Base-by-base conservation (phyloP, 2,888 invertebrate species). In the Athalia circularis region DNA sequence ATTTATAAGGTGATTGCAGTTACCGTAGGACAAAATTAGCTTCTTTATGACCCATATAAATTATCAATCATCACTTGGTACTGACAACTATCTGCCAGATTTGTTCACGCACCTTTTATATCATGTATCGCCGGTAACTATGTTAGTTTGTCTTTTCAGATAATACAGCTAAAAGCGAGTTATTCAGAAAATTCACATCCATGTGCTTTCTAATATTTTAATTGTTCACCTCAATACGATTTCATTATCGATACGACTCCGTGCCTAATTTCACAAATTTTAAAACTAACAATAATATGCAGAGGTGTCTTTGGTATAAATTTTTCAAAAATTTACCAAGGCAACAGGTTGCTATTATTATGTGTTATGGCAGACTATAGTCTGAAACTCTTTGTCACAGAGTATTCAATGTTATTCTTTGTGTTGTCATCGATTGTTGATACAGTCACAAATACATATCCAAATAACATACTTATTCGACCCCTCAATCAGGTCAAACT, bases 361-460 rank as follows among this genome's bases (percentile, higher is more conserved):
- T 68, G 43, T 15, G 13, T 5, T 8, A 48, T 54, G 43, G 48
- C 13, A 13, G 52, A 70, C 59, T 59, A 15, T 59, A 59, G 47
- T 59, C 13, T 59, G 72, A 6, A 57, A 47, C 59, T 72, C 72
- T 72, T 72, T 72, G 72, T 72, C 59, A 72, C 13, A 8, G 29
- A 29, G 47, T 29, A 72, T 47, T 72, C 72, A 59, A 72, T 72
- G 72, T 72, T 72, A 57, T 57, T 72, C 72, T 72, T 72, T 72
- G 72, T 72, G 47, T 9, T 59, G 72, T 47, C 45, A 72, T 72
- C 52, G 72, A 43, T 13, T 4, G 72, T 72, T 59, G 47, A 72
- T 13, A 6, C 8, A 11, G 54, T 68, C 68, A 11, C 13, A 54
- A 29, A 52, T 43, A 6, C 15, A 15, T 67, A 4, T 15, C 29